Evolutionary conservation across 2,888 invertebrate species (phyloP).

Genomic region (Pristionchus exspectatus): DNA sequence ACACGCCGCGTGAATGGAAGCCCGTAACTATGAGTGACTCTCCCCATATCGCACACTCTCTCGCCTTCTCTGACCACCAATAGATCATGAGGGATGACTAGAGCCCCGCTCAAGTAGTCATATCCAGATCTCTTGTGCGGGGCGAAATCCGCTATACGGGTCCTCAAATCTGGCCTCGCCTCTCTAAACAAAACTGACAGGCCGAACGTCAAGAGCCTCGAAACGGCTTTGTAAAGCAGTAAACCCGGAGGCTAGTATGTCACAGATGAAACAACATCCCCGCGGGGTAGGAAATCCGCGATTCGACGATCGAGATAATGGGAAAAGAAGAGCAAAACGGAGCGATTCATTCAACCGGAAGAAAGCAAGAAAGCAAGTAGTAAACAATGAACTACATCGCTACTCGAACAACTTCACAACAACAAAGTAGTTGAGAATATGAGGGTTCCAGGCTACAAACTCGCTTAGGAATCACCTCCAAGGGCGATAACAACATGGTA

Average conservation of each 20-base stretch:
- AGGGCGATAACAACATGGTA: constrained; percentile 39
- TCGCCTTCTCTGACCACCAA: not conserved
- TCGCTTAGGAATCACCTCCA: not conserved
- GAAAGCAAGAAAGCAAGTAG: not conserved
- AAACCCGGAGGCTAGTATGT: not conserved
- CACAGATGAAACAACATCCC: constrained; percentile 22
- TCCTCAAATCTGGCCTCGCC: not conserved
- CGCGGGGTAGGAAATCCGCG: not conserved
- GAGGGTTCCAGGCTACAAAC: not conserved
- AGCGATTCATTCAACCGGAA: not conserved
- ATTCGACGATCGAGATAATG: constrained; percentile 25
- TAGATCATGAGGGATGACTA: not conserved
- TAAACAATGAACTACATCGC: not conserved
- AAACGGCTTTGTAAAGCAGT: constrained; percentile 28
- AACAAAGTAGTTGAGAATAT: not conserved
- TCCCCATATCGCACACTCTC: not conserved
- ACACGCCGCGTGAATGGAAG: not conserved
- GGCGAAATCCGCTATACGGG: not conserved
- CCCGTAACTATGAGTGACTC: not conserved
- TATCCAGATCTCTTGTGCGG: not conserved
- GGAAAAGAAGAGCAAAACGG: not conserved
- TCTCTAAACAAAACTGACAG: constrained; percentile 18
- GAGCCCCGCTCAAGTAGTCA: not conserved
- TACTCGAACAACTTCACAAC: not conserved
- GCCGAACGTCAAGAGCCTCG: constrained; percentile 1